phyloP scores from a whole-genome alignment of 2,888 invertebrate genomes.

The Chloroclysta siterata region DNA sequence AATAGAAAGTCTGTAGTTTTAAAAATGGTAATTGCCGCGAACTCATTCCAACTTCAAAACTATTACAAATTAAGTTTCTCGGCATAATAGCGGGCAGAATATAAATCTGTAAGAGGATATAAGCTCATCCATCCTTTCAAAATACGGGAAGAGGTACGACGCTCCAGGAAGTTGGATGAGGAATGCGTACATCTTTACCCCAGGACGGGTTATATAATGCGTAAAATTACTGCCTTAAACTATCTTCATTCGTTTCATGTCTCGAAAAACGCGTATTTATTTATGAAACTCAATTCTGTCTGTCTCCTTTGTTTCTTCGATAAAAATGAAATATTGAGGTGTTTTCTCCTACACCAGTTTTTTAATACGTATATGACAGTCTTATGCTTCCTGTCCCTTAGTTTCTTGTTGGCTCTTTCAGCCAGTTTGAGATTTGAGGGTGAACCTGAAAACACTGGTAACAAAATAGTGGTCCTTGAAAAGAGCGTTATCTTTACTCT shows the following conservation, averaged over 20 bases:
- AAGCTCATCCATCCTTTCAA: constrained; percentile 72
- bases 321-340: constrained; percentile 18
- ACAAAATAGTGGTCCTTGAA: too few species aligned
- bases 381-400: background rate
- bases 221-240: constrained; percentile 79
- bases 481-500: too few species aligned
- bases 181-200: constrained; percentile 69
- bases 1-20: constrained; percentile 35
- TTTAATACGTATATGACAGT: background rate
- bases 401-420: too few species aligned
- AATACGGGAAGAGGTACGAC: constrained; percentile 66
- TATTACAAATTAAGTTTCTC: constrained; percentile 46
- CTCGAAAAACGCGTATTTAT: constrained; percentile 54
- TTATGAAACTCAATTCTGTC: constrained; percentile 50
- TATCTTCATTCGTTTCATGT: constrained; percentile 64
- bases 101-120: constrained; percentile 74
- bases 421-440: too few species aligned
- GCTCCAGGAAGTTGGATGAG: constrained; percentile 68
- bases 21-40: constrained; percentile 43
- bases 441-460: too few species aligned
- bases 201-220: constrained; percentile 79
- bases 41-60: constrained; percentile 40
- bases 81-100: constrained; percentile 65
- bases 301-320: constrained; percentile 33
- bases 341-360: background rate